These are phyloP conservation scores for Bombycilla garrulus DNA, from an alignment of 2,113 vertebrate species.

Conservation along the genomic window DNA sequence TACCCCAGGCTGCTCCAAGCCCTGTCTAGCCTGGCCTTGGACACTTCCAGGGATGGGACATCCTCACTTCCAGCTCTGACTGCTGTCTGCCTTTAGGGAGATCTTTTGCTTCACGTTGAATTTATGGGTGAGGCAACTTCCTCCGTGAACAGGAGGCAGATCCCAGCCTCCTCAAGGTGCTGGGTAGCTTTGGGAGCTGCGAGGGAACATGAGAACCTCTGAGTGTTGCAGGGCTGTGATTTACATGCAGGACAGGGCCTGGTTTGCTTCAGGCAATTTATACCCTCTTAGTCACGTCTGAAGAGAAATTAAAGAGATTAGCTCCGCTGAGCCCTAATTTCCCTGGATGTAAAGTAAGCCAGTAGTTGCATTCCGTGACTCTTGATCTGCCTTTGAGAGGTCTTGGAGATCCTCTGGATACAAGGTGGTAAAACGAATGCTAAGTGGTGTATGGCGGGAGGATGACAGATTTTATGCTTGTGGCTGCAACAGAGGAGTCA, in stretches of 20 bases:
- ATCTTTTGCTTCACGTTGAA: neutral
- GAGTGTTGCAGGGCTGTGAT: neutral
- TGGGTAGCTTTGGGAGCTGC: neutral
- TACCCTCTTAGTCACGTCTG: neutral
- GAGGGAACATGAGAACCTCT: neutral
- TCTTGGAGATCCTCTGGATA: neutral
- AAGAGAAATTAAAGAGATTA: neutral
- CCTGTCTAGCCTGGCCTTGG: rapidly evolving
- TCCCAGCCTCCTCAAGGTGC: neutral
- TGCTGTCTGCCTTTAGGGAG: neutral
- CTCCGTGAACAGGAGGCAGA: neutral
- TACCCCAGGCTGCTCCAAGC: neutral
- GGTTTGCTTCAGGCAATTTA: neutral
- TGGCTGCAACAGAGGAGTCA: neutral
- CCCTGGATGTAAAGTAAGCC: neutral
- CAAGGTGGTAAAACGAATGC: neutral
- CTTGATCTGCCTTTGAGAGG: neutral
- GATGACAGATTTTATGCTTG: neutral
- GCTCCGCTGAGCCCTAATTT: neutral
- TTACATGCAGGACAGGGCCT: neutral
- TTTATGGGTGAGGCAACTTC: neutral
- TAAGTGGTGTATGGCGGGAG: neutral
- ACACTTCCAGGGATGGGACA: neutral
- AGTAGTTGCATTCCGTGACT: neutral
- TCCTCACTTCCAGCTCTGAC: neutral